These are phyloP conservation scores for Nephrotoma appendiculata DNA, from an alignment of 2,888 invertebrate species.

Conservation along the genomic window DNA sequence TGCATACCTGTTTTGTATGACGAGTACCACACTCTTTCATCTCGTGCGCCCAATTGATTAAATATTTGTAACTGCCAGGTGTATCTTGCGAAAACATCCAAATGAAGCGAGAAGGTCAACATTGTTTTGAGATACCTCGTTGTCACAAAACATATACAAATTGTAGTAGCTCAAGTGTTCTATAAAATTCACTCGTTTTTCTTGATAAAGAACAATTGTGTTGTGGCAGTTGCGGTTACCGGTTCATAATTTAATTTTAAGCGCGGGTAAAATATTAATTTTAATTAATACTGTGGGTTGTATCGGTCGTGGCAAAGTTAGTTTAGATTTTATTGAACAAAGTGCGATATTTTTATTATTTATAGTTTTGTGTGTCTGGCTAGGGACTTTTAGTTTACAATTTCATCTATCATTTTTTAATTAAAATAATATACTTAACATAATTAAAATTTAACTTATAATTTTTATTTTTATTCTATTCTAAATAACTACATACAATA, in stretches of 20 bases:
- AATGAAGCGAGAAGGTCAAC: not conserved
- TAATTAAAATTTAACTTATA: not conserved
- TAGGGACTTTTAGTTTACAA: not conserved
- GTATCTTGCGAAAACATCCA: not conserved
- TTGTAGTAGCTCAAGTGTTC: not conserved
- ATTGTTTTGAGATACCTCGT: not conserved
- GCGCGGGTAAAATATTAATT: not conserved
- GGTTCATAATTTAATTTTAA: not conserved
- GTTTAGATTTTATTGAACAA: not conserved
- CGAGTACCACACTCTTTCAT: too few relatives aligned
- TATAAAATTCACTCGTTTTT: not conserved
- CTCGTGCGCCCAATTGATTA: too few relatives aligned
- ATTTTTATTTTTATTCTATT: not conserved
- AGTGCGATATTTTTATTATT: not conserved
- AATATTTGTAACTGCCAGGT: not conserved
- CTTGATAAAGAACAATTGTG: not conserved
- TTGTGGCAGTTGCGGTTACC: not conserved
- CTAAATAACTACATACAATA: not conserved
- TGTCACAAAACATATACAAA: not conserved
- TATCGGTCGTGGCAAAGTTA: not conserved
- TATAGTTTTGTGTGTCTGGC: not conserved
- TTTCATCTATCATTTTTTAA: not conserved
- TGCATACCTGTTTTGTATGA: not conserved
- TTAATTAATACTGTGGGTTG: not conserved
- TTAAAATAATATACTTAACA: not conserved